A percentile compares a stretch with the other conserved stretches of the same genome.
These are phyloP conservation scores for Hephaestus fuliginosus DNA, from an alignment of 2,797 vertebrate genomes.

Conservation along the genomic window DNA sequence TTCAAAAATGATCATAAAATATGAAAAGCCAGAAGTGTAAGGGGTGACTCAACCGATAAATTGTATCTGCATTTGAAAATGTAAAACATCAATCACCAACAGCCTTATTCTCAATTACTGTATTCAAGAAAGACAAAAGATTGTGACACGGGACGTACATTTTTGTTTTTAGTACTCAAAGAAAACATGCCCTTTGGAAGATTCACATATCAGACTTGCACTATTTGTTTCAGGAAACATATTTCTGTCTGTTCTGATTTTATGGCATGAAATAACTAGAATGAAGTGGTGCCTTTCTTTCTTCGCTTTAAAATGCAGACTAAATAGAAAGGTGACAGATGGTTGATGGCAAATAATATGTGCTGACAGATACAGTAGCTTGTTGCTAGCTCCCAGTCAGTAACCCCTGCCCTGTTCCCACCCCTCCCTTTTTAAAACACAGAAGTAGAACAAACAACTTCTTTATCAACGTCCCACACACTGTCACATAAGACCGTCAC, in stretches of 20 bases:
- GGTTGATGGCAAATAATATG: neutral
- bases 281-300: constrained; percentile 3
- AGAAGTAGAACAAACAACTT: constrained; percentile 37
- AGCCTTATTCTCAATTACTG: neutral
- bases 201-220: neutral
- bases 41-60: neutral
- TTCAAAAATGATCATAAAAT: constrained; percentile 14
- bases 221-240: neutral
- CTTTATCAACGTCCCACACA: constrained; percentile 32
- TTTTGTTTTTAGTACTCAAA: constrained; percentile 1
- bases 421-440: constrained; percentile 28
- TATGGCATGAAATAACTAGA: neutral
- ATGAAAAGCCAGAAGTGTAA: neutral
- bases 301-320: constrained; percentile 24
- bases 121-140: neutral
- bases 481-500: constrained; percentile 53
- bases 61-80: neutral
- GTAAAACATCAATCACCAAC: neutral
- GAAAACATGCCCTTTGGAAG: neutral
- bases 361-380: constrained; percentile 21
- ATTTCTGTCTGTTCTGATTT: constrained; percentile 5
- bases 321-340: constrained; percentile 13
- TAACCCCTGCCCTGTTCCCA: neutral
- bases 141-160: neutral
- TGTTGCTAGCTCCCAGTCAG: neutral